A percentile compares a stretch with the other conserved stretches of the same genome.
phyloP scores from a whole-genome alignment of 2,113 vertebrate genomes.

The Amazona guildingii region DNA sequence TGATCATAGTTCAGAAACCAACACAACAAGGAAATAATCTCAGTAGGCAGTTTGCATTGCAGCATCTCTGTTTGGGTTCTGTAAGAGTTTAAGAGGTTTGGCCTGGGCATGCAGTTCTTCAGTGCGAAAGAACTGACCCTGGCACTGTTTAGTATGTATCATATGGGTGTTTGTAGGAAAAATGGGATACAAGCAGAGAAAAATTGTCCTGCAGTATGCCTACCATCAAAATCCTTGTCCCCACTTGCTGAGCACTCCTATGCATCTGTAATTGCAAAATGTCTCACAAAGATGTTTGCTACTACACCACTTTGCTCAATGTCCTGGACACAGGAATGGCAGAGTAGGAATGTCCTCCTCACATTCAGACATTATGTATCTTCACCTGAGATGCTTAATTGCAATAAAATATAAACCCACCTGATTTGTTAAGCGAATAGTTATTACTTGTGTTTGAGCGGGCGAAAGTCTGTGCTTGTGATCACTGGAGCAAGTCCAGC shows the following conservation, averaged over 20 bases:
- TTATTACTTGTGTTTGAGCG: background rate
- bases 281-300: background rate
- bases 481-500: conserved; percentile 17
- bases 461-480: background rate
- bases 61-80: background rate
- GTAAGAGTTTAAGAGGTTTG: background rate
- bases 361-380: background rate
- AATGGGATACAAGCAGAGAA: background rate
- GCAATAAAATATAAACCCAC: background rate
- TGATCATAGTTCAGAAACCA: background rate
- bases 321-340: background rate
- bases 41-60: background rate
- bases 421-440: background rate
- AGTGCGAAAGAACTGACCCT: background rate
- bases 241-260: background rate
- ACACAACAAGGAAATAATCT: background rate
- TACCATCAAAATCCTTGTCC: background rate
- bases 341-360: background rate
- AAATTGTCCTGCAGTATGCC: background rate
- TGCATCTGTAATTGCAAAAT: background rate
- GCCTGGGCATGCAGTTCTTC: background rate
- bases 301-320: background rate
- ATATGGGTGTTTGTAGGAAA: background rate
- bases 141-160: background rate
- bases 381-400: background rate